Evolutionary conservation across 2,888 invertebrate genomes (phyloP), one percentile per base, ranked within the genome.

Genomic region (Pecten maximus): DNA sequence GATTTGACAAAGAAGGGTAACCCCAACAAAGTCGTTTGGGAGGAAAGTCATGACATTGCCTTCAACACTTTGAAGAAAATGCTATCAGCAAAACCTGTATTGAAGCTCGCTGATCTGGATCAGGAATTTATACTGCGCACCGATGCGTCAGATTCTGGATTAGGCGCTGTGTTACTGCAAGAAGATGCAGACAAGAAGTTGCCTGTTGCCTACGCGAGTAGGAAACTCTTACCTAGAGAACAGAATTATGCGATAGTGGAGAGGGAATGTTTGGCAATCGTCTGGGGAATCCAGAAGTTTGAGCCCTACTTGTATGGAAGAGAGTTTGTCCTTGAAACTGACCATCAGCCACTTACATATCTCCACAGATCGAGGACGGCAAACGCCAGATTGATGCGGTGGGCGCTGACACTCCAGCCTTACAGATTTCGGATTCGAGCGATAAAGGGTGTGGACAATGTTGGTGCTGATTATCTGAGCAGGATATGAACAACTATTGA

Each of bases 161-260:
- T 94, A 15, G 95, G 95, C 0, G 93, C 94, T 0, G 94, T 93
- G 0, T 92, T 95, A 19, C 87, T 93, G 88, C 95, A 93, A 40
- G 74, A 74, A 10, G 74, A 90, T 23, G 91, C 88, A 19, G 92
- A 91, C 8, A 50, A 48, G 0, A 92, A 92, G 35, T 88, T 90
- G 2, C 95, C 94, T 3, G 93, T 95, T 0, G 94, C 94, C 35
- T 95, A 94, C 90, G 92, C 93, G 12, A 91, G 87, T n/a, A n/a
- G n/a, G n/a, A n/a, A n/a, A n/a, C n/a, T n/a, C n/a, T n/a, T n/a
- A n/a, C n/a, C n/a, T n/a, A n/a, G n/a, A n/a, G n/a, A n/a, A n/a
- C n/a, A n/a, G n/a, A n/a, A n/a, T n/a, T n/a, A n/a, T n/a, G n/a
- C n/a, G n/a, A n/a, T n/a, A n/a, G n/a, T n/a, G n/a, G n/a, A n/a